These are phyloP conservation scores for Parthenolecanium corni DNA, from an alignment of 2,888 invertebrate species.

Conservation along the genomic window DNA sequence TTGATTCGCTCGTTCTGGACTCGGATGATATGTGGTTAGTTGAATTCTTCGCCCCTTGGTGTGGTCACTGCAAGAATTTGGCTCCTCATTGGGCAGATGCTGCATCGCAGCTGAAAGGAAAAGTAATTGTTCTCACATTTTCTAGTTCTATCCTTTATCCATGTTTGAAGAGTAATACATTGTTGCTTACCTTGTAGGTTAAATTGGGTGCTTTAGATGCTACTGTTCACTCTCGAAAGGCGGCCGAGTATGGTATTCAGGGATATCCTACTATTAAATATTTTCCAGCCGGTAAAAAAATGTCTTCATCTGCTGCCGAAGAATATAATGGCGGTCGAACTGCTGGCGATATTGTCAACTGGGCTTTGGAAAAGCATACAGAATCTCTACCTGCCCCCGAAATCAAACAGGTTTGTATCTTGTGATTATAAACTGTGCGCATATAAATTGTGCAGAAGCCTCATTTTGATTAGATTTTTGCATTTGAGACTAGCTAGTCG, in stretches of 20 bases:
- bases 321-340: constrained; percentile 93
- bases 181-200: constrained; percentile 39
- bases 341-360: constrained; percentile 74
- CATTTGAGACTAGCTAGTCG: too few species aligned
- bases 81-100: constrained; percentile 95
- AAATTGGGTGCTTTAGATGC: constrained; percentile 95
- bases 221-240: constrained; percentile 73
- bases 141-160: background rate
- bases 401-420: constrained; percentile 57
- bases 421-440: too few species aligned
- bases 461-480: too few species aligned
- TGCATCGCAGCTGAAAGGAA: constrained; percentile 87
- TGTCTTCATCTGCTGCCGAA: constrained; percentile 52
- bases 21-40: constrained; percentile 96
- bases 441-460: too few species aligned
- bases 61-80: constrained; percentile 91
- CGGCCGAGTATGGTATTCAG: constrained; percentile 70
- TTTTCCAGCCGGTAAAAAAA: constrained; percentile 63
- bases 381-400: constrained; percentile 87
- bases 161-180: background rate
- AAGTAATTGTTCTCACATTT: constrained; percentile 43
- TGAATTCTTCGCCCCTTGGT: constrained; percentile 96
- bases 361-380: constrained; percentile 73
- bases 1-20: constrained; percentile 77
- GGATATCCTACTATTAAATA: constrained; percentile 96